Base-by-base conservation (phyloP, 2,888 invertebrate species). In the Ophraella communa region DNA sequence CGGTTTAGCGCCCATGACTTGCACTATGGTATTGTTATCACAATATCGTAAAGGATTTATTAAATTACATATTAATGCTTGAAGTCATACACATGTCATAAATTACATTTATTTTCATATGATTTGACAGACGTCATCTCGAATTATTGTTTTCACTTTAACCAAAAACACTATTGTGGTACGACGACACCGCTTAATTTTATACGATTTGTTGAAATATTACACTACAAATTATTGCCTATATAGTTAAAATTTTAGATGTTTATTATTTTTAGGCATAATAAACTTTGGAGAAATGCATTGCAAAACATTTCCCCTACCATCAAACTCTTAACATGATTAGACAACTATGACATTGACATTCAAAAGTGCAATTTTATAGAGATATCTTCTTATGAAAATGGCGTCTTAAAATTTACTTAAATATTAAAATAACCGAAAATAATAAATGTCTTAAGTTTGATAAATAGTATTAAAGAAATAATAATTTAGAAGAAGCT, bases 1-100 rank as follows among this genome's bases (percentile, higher is more conserved):
- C 78, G 92, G 88, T 85, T 92, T 93, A 81, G 92, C 93, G 85
- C 93, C 93, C 93, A 93, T 93, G 76, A 78, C 65, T 69, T 61
- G 60, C 57, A 66, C 55, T 64, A 39, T 63, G 30, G 33, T 44
- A 60, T 35, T 57, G 21, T 47, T 57, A 44, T 52, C 27, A 52
- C 27, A 60, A 52, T 44, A 62, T 56, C 42, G 21, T 53, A 51
- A 59, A 30, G 56, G 55, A 49, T 59, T 60, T 64, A 61, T 64
- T 65, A 63, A 72, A 70, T 73, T 68, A 73, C 71, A 73, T 71
- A 67, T 65, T 70, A 60, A 55, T 71, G 59, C 67, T 66, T 61
- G 61, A 55, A 63, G 61, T 63, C 61, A 66, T 63, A 68, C 71
- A 71, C 74, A 72, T 66, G 75, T 85, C 84, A 85, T 83, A 81